Base-by-base conservation (phyloP, 2,797 vertebrate genomes). In the Pygocentrus nattereri region DNA sequence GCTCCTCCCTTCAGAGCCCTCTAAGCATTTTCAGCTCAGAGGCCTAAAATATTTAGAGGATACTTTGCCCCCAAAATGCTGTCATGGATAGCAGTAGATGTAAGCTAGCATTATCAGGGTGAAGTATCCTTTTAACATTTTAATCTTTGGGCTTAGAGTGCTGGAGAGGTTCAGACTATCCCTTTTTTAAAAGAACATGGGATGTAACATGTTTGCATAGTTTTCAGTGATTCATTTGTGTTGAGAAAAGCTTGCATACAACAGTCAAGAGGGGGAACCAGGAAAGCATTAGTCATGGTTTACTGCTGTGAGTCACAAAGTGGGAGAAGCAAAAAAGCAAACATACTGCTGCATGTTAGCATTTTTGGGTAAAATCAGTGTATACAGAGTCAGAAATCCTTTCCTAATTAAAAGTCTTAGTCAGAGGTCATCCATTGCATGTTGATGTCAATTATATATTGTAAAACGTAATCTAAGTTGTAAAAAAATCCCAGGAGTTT, bases 31-130 rank as follows among this genome's bases (percentile, higher is more conserved):
- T 65, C 31, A 38, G 1, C 2, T 34, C 31, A n/a, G 16, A 41
- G n/a, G 34, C 16, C 11, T 67, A 8, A 67, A 67, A 67, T 65
- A 65, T 41, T 67, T n/a, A 67, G 21, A 6, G 64, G 64, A 67
- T 41, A 67, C 34, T 67, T 62, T 62, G 59, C 13, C 4, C 25
- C 25, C 3, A 61, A 18, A 18, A 61, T 58, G 56, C n/a, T 25
- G n/a, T 21, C 56, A 25, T 58, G 56, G 50, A 54, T 5, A 5
- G 3, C 21, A 23, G 56, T 25, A 11, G 11, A 23, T 58, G 56
- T 23, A 23, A 2, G 21, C 1, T 11, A 58, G 10, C n/a, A 58
- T 58, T 8, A 10, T 25, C 56, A 25, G 56, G 56, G 56, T 58
- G 56, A 58, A 25, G 56, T 2, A 11, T 58, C 18, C 15, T 15